A percentile compares a stretch with the other conserved stretches of the same genome.
These are phyloP conservation scores for Papilio elwesi DNA, from an alignment of 2,888 invertebrate genomes.

Conservation along the genomic window DNA sequence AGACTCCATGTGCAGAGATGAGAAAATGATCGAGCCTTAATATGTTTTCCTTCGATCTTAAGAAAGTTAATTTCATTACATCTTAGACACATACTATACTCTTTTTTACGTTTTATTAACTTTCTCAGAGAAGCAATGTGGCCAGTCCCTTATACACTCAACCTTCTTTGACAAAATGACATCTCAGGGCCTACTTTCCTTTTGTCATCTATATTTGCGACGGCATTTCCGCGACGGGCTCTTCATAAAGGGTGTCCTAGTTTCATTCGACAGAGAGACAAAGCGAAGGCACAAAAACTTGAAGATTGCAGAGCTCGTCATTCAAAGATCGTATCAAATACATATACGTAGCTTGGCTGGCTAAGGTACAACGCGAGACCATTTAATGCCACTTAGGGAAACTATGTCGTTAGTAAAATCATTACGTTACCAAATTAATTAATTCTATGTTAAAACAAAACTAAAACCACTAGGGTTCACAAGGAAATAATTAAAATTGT, in stretches of 20 bases:
- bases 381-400: background rate
- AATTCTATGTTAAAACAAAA: too few species aligned
- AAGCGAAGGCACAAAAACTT: background rate
- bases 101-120: too few species aligned
- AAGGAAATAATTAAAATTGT: too few species aligned
- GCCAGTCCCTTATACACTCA: conserved; percentile 15
- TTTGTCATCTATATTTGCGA: conserved; percentile 19
- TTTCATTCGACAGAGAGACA: conserved; percentile 2
- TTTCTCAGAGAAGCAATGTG: background rate
- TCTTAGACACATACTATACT: too few species aligned
- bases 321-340: conserved; percentile 8
- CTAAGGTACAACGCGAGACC: background rate
- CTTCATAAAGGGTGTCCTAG: conserved; percentile 22
- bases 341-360: too few species aligned
- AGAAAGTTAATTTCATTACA: too few species aligned
- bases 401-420: too few species aligned
- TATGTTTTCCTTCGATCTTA: too few species aligned
- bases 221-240: background rate
- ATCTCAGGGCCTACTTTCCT: conserved; percentile 25
- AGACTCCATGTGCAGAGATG: too few species aligned
- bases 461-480: too few species aligned
- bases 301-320: conserved; percentile 14
- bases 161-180: conserved; percentile 33
- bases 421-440: too few species aligned
- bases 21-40: too few species aligned